Evolutionary conservation across 2,113 vertebrate species (phyloP).

Genomic region (Cyphomyrus plagiostoma): DNA sequence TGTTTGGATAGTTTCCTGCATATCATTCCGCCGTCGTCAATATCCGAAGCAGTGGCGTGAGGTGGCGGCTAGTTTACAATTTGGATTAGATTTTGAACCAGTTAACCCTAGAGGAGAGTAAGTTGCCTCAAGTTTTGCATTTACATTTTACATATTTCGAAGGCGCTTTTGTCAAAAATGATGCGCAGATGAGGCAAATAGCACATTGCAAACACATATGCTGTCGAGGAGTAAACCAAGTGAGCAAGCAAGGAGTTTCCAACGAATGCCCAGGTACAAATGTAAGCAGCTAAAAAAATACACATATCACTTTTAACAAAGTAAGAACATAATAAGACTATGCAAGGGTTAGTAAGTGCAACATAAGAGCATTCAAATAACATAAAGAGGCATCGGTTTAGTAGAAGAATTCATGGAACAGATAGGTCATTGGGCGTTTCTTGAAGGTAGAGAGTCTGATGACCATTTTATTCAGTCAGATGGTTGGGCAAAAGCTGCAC

Average conservation of each 20-base stretch:
- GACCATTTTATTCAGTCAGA: slow-evolving; percentile 28
- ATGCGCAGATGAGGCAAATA: neutral
- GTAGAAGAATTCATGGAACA: neutral
- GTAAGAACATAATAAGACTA: neutral
- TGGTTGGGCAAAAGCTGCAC: neutral
- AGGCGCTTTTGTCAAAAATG: neutral
- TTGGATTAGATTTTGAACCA: slow-evolving; percentile 24
- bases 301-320: neutral
- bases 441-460: neutral
- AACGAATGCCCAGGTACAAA: neutral
- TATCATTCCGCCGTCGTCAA: slow-evolving; percentile 1
- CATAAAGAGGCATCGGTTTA: neutral
- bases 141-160: neutral
- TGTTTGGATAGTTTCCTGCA: slow-evolving; percentile 23
- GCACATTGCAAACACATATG: neutral
- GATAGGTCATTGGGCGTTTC: neutral
- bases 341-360: neutral
- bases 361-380: neutral
- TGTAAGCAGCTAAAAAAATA: neutral
- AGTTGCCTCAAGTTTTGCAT: neutral
- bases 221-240: neutral
- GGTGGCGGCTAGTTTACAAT: slow-evolving; percentile 18
- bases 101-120: slow-evolving; percentile 1
- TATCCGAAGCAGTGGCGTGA: neutral
- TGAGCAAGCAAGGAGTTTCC: neutral